These are phyloP conservation scores for Drosophila parvula DNA, from an alignment of 1,140 invertebrate species.

Conservation along the genomic window DNA sequence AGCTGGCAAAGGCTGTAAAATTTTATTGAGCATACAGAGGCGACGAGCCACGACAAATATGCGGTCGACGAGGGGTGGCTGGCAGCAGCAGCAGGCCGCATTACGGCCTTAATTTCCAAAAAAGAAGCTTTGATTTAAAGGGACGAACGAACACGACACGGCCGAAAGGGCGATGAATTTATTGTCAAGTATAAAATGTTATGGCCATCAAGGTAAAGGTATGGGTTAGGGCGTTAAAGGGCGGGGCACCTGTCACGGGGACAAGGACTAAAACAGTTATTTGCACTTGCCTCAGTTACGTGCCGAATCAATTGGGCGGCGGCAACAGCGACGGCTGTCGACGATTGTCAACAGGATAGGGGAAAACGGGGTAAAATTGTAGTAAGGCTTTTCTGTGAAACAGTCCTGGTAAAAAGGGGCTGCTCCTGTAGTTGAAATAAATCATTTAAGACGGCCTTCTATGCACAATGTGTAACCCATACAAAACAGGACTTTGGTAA, in stretches of 20 bases:
- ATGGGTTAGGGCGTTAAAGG: too few species aligned
- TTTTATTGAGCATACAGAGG: slow-evolving; percentile 74
- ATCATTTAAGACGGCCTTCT: slow-evolving; percentile 62
- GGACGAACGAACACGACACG: slow-evolving; percentile 13
- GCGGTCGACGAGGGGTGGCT: slow-evolving; percentile 39
- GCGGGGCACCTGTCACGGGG: slow-evolving; percentile 31
- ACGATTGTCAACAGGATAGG: background rate
- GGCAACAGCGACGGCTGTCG: slow-evolving; percentile 13
- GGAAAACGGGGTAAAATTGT: background rate
- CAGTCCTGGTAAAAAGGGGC: background rate
- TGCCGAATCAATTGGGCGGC: slow-evolving; percentile 75
- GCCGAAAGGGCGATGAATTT: slow-evolving; percentile 60
- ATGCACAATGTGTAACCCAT: slow-evolving; percentile 51
- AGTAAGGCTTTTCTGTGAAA: background rate
- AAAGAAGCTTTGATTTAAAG: slow-evolving; percentile 73
- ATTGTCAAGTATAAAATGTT: slow-evolving; percentile 78
- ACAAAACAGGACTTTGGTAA: background rate
- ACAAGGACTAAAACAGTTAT: slow-evolving; percentile 74
- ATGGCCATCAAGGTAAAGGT: slow-evolving; percentile 45
- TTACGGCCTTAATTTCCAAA: slow-evolving; percentile 69
- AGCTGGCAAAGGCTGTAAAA: slow-evolving; percentile 79
- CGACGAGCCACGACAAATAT: slow-evolving; percentile 65
- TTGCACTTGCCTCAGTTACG: slow-evolving; percentile 77
- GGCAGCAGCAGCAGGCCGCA: slow-evolving; percentile 14
- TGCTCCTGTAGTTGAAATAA: slow-evolving; percentile 51